Conservation (phyloP, 2,797 vertebrate species). For the Lepus oiostolus region DNA sequence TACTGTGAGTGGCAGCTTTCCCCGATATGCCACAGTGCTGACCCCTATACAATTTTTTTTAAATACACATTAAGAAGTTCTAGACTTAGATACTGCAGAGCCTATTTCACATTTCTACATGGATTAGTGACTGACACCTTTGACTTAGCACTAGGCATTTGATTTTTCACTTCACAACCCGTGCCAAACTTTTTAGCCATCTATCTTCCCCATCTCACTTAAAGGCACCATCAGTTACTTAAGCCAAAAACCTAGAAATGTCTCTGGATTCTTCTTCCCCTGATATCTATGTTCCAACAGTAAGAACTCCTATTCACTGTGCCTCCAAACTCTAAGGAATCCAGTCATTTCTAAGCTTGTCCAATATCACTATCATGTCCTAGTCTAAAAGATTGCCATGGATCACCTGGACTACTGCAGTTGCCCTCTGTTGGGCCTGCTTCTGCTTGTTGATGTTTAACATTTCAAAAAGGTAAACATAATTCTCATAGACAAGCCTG, state of each 20-base stretch:
- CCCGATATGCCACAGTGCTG: no score
- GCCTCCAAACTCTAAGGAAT: slow-evolving; percentile 17
- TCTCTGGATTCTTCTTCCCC: neutral
- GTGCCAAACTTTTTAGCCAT: neutral
- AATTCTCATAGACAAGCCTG: neutral
- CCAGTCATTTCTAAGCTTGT: neutral
- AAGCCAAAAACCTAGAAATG: neutral
- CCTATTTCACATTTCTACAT: slow-evolving; percentile 8
- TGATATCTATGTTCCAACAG: neutral
- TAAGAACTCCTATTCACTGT: neutral
- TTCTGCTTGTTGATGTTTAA: neutral
- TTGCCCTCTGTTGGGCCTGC: neutral
- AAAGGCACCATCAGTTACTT: neutral
- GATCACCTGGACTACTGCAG: neutral
- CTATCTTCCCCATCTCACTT: neutral
- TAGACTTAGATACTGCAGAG: slow-evolving; percentile 4
- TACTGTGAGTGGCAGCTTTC: no score
- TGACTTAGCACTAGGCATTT: neutral
- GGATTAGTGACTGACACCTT: neutral
- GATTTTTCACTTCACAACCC: neutral
- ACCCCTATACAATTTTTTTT: no score
- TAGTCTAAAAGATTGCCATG: neutral
- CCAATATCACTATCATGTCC: neutral
- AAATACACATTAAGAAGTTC: neutral
- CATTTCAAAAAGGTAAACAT: neutral